phyloP scores from a whole-genome alignment of 2,113 vertebrate genomes.

The Nymphicus hollandicus region DNA sequence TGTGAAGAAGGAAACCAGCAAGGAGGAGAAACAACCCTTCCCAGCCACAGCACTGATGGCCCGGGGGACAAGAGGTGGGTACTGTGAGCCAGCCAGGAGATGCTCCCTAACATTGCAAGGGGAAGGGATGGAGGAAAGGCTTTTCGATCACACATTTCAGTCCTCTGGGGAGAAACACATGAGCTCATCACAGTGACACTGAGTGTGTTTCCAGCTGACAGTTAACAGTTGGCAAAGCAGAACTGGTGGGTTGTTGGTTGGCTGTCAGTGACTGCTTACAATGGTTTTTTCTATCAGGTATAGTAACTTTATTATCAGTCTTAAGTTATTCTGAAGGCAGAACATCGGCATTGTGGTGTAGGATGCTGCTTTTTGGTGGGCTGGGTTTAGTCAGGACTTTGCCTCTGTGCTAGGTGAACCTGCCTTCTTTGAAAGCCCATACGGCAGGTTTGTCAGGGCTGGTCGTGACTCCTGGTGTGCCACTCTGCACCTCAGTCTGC shows the following conservation, averaged over 20 bases:
- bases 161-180: neutral
- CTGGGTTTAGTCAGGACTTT: neutral
- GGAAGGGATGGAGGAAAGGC: neutral
- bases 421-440: neutral
- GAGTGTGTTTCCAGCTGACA: neutral
- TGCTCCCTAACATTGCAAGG: neutral
- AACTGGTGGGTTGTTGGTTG: neutral
- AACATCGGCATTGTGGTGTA: neutral
- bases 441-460: neutral
- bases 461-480: neutral
- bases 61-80: rapidly evolving
- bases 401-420: neutral
- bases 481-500: rapidly evolving
- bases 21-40: neutral
- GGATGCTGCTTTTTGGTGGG: neutral
- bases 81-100: rapidly evolving
- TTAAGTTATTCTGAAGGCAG: neutral
- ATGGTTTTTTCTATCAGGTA: neutral
- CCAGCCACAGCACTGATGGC: rapidly evolving
- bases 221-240: neutral
- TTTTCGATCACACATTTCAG: neutral
- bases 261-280: neutral
- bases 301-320: neutral
- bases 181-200: neutral
- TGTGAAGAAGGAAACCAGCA: neutral